Evolutionary conservation across 37 sponge, comb jelly and placozoan species (phyloP).

Genomic region (Crambe crambe): DNA sequence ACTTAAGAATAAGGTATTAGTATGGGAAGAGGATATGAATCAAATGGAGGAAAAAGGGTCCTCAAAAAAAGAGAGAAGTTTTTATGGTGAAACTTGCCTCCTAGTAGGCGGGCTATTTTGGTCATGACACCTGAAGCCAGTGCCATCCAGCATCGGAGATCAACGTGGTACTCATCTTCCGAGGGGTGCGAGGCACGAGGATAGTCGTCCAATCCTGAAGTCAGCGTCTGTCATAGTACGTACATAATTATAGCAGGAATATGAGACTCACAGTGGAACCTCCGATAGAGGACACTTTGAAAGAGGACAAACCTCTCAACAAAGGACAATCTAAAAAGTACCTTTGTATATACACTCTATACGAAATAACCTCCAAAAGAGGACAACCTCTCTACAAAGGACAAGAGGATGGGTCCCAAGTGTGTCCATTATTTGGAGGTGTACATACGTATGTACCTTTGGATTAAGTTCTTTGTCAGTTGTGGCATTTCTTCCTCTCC

Average conservation of each 20-base stretch:
- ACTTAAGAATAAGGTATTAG: too few relatives aligned
- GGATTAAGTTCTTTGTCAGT: constrained; percentile 97
- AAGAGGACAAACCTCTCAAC: too few relatives aligned
- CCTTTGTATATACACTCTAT: not conserved
- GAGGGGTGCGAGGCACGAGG: constrained; percentile 96
- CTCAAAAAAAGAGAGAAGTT: too few relatives aligned
- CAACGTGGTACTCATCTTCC: constrained; percentile 90
- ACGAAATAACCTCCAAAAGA: too few relatives aligned
- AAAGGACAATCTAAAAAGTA: not conserved
- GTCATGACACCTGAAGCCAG: constrained; percentile 81
- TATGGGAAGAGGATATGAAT: too few relatives aligned
- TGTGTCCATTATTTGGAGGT: not conserved
- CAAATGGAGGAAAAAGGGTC: too few relatives aligned
- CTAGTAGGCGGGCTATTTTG: constrained; percentile 73
- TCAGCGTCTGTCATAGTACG: constrained; percentile 91
- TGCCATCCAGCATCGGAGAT: constrained; percentile 97
- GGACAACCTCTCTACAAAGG: too few relatives aligned
- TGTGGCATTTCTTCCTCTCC: constrained; percentile 90
- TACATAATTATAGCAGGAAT: too few relatives aligned
- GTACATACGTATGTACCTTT: constrained; percentile 71
- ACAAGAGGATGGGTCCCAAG: not conserved
- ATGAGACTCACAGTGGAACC: too few relatives aligned
- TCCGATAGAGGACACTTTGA: too few relatives aligned
- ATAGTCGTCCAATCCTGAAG: constrained; percentile 96
- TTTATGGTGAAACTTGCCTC: constrained; percentile 46